Base-by-base conservation (phyloP, 92 coral and sea anemone genomes). In the Umimayanthus kanabou region DNA sequence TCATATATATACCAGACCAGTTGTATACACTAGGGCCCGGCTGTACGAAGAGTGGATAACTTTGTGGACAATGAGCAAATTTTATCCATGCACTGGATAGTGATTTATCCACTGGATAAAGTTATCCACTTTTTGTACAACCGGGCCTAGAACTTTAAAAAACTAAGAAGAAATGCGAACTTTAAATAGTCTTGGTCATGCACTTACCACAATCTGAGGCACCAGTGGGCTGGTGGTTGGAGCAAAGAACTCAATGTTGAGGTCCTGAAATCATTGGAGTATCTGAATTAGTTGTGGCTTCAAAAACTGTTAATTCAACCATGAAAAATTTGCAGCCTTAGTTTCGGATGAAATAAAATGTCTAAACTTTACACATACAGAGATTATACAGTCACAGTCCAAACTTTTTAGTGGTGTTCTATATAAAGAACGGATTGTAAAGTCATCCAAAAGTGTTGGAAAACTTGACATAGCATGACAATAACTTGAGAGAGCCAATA, bases 181-280 rank as follows among this genome's bases (percentile, higher is more conserved):
- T 53, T 53, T 2, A 53, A 53, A 18, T 10, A 11, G 20, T 30
- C 40, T 64, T 22, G 69, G 23, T 16, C 58, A 53, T 53, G 58
- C 58, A 89, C 98, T 93, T 91, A 96, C 99, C 86, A 97, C 93
- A 64, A 97, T 91, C 80, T 90, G 93, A 22, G 99, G 99, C 39
- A 97, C 92, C 95, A 96, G 92, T n/a, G 99, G 98, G 53, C 95
- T 81, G 40, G 93, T 94, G 74, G 91, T 70, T 39, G 99, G 98
- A 29, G 99, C 96, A 94, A 90, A 97, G 78, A 97, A 97, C 73
- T 97, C 99, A 65, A 97, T 89, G 77, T 92, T 95, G 84, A 92
- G 96, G 40, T 97, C 99, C 99, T 97, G 85, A 13, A 84, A 80
- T 4, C 3, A 30, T 76, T 76, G n/a, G 80, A 76, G 25, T 42